Percentiles rank a stretch among this genome's conserved stretches.
Evolutionary conservation across 2,797 vertebrate species (phyloP).

Genomic region (Tamandua tetradactyla): DNA sequence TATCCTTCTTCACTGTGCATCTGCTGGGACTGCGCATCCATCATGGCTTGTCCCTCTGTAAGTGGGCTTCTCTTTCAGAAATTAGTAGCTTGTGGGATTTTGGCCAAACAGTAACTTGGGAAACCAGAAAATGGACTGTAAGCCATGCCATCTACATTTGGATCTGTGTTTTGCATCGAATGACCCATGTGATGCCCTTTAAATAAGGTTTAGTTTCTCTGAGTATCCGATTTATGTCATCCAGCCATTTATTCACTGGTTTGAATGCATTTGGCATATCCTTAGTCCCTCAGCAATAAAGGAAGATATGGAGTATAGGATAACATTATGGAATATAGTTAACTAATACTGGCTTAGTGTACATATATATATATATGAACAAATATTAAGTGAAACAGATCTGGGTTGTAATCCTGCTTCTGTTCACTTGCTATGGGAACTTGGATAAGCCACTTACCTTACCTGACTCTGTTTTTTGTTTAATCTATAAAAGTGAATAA

Average conservation of each 20-base stretch:
- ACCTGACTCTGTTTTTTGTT: background rate
- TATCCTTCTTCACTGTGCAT: background rate
- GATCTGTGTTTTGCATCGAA: background rate
- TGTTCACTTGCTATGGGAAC: background rate
- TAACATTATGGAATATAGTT: background rate
- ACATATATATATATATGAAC: background rate
- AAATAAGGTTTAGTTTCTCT: background rate
- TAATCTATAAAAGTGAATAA: background rate
- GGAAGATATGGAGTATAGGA: background rate
- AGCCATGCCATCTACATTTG: too few relatives aligned
- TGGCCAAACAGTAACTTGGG: background rate
- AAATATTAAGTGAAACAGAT: background rate
- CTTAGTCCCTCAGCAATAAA: background rate
- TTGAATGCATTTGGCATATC: background rate
- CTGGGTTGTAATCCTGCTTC: background rate
- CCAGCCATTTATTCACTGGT: background rate
- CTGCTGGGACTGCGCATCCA: conserved; percentile 12
- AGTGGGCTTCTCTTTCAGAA: conserved; percentile 13
- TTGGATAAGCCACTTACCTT: background rate
- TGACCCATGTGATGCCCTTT: background rate
- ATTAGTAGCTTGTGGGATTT: background rate
- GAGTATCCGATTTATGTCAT: background rate
- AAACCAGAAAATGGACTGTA: background rate
- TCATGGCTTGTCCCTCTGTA: background rate
- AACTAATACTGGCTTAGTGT: background rate